Base-by-base conservation (phyloP, 2,113 vertebrate genomes). In the Regulus satrapa region DNA sequence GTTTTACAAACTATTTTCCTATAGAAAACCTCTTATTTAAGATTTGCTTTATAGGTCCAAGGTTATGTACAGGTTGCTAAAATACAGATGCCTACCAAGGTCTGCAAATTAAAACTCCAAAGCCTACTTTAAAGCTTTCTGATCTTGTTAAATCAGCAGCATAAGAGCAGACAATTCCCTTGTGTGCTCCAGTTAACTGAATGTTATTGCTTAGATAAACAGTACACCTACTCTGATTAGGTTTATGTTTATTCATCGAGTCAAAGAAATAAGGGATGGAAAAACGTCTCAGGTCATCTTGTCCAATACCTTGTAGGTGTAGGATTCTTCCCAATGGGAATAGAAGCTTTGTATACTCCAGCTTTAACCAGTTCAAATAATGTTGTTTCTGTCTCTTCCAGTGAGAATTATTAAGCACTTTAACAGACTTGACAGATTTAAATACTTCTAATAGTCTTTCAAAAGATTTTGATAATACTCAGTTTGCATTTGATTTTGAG, bases 151-250 rank as follows among this genome's bases (percentile, higher is more conserved):
- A 95, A 92, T 95, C 94, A 95, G 89, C 77, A 75, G 52, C 84
- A 56, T 87, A 87, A 87, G 26, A 92, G 41, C 38, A 78, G 72
- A 11, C 3, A 78, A 79, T 87, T 95, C 93, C 73, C 91, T 76
- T 41, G 89, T 88, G 89, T 72, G 36, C 16, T 85, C 32, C 45
- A 87, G 62, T 95, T 95, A 96, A 69, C 36, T 49, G 75, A 91
- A 72, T n/a, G 71, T 76, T 96, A 95, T 89, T 95, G 93, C 93
- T 96, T 94, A 97, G 66, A 82, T 82, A 95, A 95, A 94, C 89
- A 92, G 45, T 66, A 66, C 10, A 64, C 66, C n/a, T 95, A 52
- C 79, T 91, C 69, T 92, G 91, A 91, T 95, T 89, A 95, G 29
- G 52, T 64, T 94, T 54, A 94, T 95, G 80, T 95, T 95, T 96